A percentile compares a stretch with the other conserved stretches of the same genome.
phyloP scores from a whole-genome alignment of 1,140 invertebrate species.

The Pachypeltis micranthus region DNA sequence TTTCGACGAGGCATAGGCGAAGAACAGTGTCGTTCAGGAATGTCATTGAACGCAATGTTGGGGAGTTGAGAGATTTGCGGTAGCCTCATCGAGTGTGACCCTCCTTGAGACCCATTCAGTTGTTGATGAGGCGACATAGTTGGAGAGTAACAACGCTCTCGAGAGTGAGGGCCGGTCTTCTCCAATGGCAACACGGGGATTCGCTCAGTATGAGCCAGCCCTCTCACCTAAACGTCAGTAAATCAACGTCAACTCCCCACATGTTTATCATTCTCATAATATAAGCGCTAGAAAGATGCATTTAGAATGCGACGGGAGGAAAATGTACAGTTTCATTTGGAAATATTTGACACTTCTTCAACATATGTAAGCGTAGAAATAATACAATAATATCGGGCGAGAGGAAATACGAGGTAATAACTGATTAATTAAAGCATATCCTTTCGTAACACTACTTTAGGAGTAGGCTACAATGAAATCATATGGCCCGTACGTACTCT shows the following conservation, averaged over 20 bases:
- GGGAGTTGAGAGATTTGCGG: slow-evolving; percentile 38
- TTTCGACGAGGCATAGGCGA: slow-evolving; percentile 65
- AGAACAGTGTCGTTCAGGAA: slow-evolving; percentile 38
- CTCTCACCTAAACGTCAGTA: slow-evolving; percentile 43
- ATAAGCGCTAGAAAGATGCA: no score
- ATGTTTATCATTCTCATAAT: no score
- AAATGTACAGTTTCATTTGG: no score
- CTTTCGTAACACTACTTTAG: no score
- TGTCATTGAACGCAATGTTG: slow-evolving; percentile 39
- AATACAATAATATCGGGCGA: no score
- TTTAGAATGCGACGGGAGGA: no score
- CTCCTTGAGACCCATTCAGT: slow-evolving; percentile 25
- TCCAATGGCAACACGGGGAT: slow-evolving; percentile 25
- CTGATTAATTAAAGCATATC: no score
- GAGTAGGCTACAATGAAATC: no score
- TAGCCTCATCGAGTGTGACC: slow-evolving; percentile 10
- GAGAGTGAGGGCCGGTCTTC: slow-evolving; percentile 40
- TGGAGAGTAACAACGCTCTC: slow-evolving; percentile 36
- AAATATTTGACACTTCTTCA: no score
- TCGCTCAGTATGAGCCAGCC: slow-evolving; percentile 56
- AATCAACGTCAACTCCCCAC: not conserved
- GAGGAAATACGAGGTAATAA: no score
- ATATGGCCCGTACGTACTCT: no score
- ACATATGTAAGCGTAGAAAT: no score
- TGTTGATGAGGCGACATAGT: slow-evolving; percentile 22